These are phyloP conservation scores for Hirtodrosophila confusa DNA, from an alignment of 2,888 invertebrate species.

Conservation along the genomic window DNA sequence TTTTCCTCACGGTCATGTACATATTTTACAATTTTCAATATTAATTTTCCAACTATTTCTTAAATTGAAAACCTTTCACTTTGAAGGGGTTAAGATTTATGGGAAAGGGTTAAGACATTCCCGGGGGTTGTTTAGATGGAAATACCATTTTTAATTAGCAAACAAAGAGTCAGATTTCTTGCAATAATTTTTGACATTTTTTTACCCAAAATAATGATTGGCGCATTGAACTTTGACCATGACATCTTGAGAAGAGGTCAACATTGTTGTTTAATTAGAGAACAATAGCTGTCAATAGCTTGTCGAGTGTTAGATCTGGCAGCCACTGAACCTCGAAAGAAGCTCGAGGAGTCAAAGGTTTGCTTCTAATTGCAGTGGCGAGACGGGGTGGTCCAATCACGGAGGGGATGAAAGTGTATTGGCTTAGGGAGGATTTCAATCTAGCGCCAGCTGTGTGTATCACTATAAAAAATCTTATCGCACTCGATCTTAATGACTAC, in stretches of 20 bases:
- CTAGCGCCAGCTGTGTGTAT: conserved; percentile 62
- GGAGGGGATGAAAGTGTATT: conserved; percentile 25
- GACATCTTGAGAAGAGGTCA: conserved; percentile 69
- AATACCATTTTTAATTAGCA: conserved; percentile 66
- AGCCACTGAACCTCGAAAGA: conserved; percentile 9
- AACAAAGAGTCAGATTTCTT: conserved; percentile 58
- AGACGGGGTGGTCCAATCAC: background rate
- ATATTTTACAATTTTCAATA: conserved; percentile 6
- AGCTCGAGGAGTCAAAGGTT: conserved; percentile 54
- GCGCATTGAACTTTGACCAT: conserved; percentile 63
- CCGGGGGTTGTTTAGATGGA: conserved; percentile 35
- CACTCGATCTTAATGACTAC: conserved; percentile 74
- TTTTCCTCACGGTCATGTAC: too few species aligned
- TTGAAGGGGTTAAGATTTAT: conserved; percentile 9
- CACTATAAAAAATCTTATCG: conserved; percentile 65
- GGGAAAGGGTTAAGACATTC: conserved; percentile 32
- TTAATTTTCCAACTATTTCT: conserved; percentile 14
- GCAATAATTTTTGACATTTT: conserved; percentile 36
- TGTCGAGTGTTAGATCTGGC: conserved; percentile 21
- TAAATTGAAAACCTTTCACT: conserved; percentile 2
- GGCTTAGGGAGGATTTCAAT: conserved; percentile 25
- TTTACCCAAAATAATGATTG: conserved; percentile 28
- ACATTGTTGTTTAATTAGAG: conserved; percentile 75
- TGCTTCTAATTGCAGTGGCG: conserved; percentile 43
- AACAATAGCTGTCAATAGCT: conserved; percentile 75